Evolutionary conservation across 30 jellyfish, hydroid and myxozoan species (phyloP).

Genomic region (Aurelia aurita): DNA sequence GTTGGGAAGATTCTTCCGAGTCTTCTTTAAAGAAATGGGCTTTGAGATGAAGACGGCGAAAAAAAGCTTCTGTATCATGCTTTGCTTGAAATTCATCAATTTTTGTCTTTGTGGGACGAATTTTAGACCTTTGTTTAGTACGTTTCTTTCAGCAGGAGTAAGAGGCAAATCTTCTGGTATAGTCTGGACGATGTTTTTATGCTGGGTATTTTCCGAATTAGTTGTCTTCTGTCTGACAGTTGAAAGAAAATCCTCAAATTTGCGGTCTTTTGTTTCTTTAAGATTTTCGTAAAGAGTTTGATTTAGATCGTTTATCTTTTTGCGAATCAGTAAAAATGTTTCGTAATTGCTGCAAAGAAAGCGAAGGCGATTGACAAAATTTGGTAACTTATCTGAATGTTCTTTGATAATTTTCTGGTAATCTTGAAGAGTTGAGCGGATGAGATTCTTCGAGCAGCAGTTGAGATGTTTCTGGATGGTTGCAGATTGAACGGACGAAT

Average conservation of each 20-base stretch:
- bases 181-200: too few relatives aligned
- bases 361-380: background rate
- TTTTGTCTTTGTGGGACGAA: too few relatives aligned
- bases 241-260: background rate
- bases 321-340: background rate
- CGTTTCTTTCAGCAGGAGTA: too few relatives aligned
- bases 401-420: background rate
- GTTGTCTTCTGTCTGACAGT: background rate
- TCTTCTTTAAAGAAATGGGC: too few relatives aligned
- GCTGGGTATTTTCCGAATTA: too few relatives aligned
- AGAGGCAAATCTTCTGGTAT: too few relatives aligned
- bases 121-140: too few relatives aligned
- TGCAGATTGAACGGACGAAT: background rate
- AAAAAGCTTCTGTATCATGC: too few relatives aligned
- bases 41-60: too few relatives aligned
- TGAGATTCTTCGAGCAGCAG: background rate
- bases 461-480: background rate
- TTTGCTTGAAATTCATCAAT: too few relatives aligned
- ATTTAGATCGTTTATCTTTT: background rate
- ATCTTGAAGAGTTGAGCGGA: background rate
- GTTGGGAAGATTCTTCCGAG: too few relatives aligned
- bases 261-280: background rate
- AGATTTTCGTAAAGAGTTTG: background rate
- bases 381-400: background rate
- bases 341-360: background rate